Conservation (phyloP, 2,888 invertebrate species). For the Tetranychus piercei region DNA sequence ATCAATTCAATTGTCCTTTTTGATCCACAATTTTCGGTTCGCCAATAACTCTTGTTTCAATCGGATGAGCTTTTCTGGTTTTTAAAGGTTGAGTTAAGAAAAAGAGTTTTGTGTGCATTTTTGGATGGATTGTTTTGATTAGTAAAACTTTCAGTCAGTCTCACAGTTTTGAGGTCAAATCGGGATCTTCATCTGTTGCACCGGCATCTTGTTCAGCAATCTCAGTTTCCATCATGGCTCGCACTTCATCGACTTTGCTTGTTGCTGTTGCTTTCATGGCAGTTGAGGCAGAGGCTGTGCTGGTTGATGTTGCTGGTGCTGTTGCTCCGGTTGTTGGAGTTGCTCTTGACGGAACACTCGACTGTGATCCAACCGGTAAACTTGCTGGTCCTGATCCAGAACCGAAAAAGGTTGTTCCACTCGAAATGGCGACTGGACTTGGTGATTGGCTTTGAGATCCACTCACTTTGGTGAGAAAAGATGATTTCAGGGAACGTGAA, state of each 20-base stretch:
- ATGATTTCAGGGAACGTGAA: background rate
- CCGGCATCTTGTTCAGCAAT: conserved; percentile 29
- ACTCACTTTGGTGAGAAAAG: background rate
- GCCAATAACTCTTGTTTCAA: too few relatives aligned
- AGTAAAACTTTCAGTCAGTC: background rate
- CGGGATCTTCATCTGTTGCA: conserved; percentile 22
- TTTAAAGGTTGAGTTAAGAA: background rate
- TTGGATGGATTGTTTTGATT: background rate
- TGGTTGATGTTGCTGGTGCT: background rate
- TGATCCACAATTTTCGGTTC: too few relatives aligned
- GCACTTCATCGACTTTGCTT: conserved; percentile 33
- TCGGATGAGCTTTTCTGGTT: too few relatives aligned
- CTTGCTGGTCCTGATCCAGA: background rate
- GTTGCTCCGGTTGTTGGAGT: background rate
- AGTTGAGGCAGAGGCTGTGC: conserved; percentile 33
- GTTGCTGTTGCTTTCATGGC: conserved; percentile 33
- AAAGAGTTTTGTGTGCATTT: background rate
- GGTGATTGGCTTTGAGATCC: background rate
- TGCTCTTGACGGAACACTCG: background rate
- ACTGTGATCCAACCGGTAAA: background rate
- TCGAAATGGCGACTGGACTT: background rate
- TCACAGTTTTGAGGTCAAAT: conserved; percentile 21
- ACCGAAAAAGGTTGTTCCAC: background rate
- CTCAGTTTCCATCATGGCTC: conserved; percentile 32
- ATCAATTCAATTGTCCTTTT: too few relatives aligned